Base-by-base conservation (phyloP, 2,797 vertebrate genomes). In the Sebastes umbrosus region DNA sequence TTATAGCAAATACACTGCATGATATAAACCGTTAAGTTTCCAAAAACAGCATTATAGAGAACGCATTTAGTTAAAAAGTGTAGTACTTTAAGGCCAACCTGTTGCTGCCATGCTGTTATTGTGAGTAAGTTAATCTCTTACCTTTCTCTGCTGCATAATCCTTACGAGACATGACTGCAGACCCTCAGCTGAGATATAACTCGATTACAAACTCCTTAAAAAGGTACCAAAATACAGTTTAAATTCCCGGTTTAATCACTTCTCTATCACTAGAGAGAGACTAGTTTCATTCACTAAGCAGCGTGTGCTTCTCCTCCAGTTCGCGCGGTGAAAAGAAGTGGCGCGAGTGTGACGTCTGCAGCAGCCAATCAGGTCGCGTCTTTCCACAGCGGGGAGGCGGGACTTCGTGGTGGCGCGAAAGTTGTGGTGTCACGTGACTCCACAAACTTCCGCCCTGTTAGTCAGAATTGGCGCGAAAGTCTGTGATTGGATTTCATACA, bases 131-230 rank as follows among this genome's bases (percentile, higher is more conserved):
- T 3, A 12, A 29, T 8, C 8, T 64, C 3, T 88, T 90, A 97
- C 97, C 97, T 94, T 97, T 98, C 87, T 98, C 97, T 75, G 96
- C 93, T 8, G 91, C 82, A 70, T 98, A 98, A 89, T 98, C 97
- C 88, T 96, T 97, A 3, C 96, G 96, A 77, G 96, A 94, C 97
- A 98, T 98, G 69, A 24, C 88, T 90, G 79, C 50, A 80, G 57
- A 50, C 27, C n/a, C 39, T 76, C 71, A 1, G 43, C 3, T 59
- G 5, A 25, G 14, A 60, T 9, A 60, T 9, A 24, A 69, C 5
- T 84, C 54, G 3, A 31, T 11, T 57, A 20, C 6, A 22, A 77
- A 39, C 6, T 8, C 3, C 2, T 4, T 2, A 25, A 54, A 3
- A 13, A 25, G 1, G 16, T 59, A 11, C 1, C 8, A 13, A 52